Base-by-base conservation (phyloP, 2,888 invertebrate species). In the Tridacna crocea region DNA sequence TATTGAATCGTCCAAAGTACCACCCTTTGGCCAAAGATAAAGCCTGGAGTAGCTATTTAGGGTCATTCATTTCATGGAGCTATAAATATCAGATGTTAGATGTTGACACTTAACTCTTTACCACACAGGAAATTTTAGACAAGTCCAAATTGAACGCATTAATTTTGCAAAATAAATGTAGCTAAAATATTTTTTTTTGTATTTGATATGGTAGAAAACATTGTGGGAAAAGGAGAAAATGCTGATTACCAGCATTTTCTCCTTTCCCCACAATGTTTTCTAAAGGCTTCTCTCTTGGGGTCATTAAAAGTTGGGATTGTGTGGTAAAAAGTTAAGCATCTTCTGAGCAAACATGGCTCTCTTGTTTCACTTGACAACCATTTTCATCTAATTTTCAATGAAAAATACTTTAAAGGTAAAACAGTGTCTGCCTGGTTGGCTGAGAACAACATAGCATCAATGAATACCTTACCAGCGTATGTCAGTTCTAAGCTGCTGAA, bases 381-480 rank as follows among this genome's bases (percentile, higher is more conserved):
- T 55, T 55, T 55, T 55, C 19, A 55, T 55, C 17, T 55, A 19
- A 6, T 36, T 36, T 8, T 36, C 3, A 36, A 36, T 36, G 2
- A 36, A 36, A 36, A 36, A 36, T 6, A 6, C 1, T 47, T 46
- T 46, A 36, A 0, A 70, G 70, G 51, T 48, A 17, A 24, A 51
- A 70, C 70, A 47, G 70, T 70, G 13, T 48, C 12, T 24, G 26
- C 47, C 19, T 88, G 87, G 87, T 70, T 83, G 24, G 47, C 75
- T 10, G 75, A 77, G 0, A 80, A 73, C n/a, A 75, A 73, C 15
- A 65, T 79, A 61, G 65, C 79, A 17, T 48, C 55, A 55, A 76
- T 65, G 13, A 36, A 63, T 47, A 72, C 72, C 1, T 78, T 88
- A 11, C 87, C 87, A 6, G 65, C 74, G 0, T 84, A 87, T 61